These are phyloP conservation scores for Ichneumoninae sp. DNA, from an alignment of 2,888 invertebrate species.

Conservation along the genomic window DNA sequence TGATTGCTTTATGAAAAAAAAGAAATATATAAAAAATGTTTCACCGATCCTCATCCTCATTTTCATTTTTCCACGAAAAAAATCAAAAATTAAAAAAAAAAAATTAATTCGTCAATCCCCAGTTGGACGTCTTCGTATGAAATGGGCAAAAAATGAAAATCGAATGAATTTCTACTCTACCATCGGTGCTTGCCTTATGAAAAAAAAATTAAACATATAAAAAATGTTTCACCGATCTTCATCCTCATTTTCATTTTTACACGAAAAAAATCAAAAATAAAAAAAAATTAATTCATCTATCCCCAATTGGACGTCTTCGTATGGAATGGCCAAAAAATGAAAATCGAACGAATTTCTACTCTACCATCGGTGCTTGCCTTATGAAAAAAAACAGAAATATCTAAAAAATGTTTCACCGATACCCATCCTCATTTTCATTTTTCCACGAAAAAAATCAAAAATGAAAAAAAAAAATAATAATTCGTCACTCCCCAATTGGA, in stretches of 20 bases:
- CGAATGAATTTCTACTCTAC: not conserved
- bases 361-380: not conserved
- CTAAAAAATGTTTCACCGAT: not conserved
- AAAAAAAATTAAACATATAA: not conserved
- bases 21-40: not conserved
- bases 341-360: not conserved
- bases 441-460: no score
- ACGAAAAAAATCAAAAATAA: no score
- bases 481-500: no score
- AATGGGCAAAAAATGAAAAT: not conserved
- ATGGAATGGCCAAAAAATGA: not conserved
- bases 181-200: not conserved
- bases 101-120: no score
- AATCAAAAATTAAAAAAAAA: no score
- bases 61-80: not conserved
- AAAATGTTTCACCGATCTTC: not conserved
- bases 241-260: not conserved
- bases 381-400: not conserved
- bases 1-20: not conserved
- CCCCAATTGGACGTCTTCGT: no score
- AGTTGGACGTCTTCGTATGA: no score
- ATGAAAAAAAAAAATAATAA: no score
- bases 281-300: no score
- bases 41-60: not conserved
- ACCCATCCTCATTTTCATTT: not conserved